A percentile compares a stretch with the other conserved stretches of the same genome.
Conservation (phyloP, 2,113 vertebrate species). For the Leptobrachium ailaonicum region DNA sequence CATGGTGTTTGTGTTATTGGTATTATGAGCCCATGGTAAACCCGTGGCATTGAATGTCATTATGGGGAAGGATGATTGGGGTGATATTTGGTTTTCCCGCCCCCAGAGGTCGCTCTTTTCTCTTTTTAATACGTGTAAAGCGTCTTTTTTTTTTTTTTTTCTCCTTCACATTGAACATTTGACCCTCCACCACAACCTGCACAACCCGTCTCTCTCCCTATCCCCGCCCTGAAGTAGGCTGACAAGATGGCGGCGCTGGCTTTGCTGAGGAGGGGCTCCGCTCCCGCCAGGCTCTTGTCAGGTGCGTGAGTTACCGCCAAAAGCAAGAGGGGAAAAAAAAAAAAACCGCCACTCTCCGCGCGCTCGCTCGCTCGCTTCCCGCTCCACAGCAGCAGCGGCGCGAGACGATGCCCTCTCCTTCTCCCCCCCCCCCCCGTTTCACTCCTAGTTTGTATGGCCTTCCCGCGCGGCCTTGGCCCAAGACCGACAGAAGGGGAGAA, state of each 20-base stretch:
- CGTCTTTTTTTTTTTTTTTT: no score
- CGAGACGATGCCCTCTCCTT: background rate
- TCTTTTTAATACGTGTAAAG: no score
- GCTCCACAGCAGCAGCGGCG: conserved; percentile 9
- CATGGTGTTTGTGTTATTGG: no score
- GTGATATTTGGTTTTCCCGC: background rate
- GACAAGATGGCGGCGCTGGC: conserved; percentile 38
- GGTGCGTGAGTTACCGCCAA: conserved; percentile 41
- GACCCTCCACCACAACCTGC: background rate
- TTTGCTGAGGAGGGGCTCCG: conserved; percentile 18
- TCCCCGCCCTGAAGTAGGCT: background rate
- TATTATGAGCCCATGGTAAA: no score
- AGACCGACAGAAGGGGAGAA: no score
- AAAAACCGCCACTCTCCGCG: conserved; percentile 11
- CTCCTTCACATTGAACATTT: background rate
- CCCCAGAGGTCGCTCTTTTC: conserved; percentile 13
- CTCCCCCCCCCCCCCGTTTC: background rate
- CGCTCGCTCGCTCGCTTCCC: conserved; percentile 6
- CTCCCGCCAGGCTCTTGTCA: conserved; percentile 35
- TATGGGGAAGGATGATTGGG: no score
- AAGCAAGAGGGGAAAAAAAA: background rate
- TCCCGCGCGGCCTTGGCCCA: background rate
- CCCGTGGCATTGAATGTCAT: no score
- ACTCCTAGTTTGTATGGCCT: no score
- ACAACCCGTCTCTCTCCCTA: no score